phyloP scores from a whole-genome alignment of 2,888 invertebrate species.

The Amphipyra berbera region DNA sequence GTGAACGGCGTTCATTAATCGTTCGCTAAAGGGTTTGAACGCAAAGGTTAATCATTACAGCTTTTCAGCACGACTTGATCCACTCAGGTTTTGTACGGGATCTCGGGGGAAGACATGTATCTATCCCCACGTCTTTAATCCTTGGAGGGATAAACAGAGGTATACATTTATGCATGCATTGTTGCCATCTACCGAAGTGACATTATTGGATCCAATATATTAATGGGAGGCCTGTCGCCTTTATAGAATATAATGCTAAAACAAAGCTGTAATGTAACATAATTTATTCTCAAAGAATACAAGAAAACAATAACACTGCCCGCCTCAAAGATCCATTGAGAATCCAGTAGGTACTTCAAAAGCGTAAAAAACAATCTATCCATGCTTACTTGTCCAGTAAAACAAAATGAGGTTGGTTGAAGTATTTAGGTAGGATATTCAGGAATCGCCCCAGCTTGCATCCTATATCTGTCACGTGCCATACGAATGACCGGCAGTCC shows the following conservation, averaged over 20 bases:
- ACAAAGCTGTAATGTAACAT: not conserved
- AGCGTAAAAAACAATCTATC: too few relatives aligned
- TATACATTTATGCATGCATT: not conserved
- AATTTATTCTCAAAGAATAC: too few relatives aligned
- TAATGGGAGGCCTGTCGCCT: not conserved
- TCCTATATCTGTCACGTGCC: constrained; percentile 67
- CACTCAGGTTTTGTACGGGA: constrained; percentile 50
- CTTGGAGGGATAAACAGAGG: not conserved
- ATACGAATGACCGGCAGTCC: constrained; percentile 69
- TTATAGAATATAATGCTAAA: not conserved
- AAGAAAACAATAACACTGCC: too few relatives aligned
- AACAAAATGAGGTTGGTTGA: too few relatives aligned
- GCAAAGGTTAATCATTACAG: constrained; percentile 66
- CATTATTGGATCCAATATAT: not conserved
- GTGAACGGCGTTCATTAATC: constrained; percentile 70
- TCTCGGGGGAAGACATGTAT: constrained; percentile 27
- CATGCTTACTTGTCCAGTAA: too few relatives aligned
- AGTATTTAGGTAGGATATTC: constrained; percentile 8
- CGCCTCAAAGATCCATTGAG: too few relatives aligned
- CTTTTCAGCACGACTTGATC: constrained; percentile 60
- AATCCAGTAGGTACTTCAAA: too few relatives aligned
- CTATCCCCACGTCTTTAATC: constrained; percentile 8
- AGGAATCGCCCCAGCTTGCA: constrained; percentile 54
- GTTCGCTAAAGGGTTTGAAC: constrained; percentile 64
- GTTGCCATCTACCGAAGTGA: not conserved